A percentile compares a stretch with the other conserved stretches of the same genome.
These are phyloP conservation scores for Pteropus alecto DNA, from an alignment of 2,113 vertebrate species.

Conservation along the genomic window DNA sequence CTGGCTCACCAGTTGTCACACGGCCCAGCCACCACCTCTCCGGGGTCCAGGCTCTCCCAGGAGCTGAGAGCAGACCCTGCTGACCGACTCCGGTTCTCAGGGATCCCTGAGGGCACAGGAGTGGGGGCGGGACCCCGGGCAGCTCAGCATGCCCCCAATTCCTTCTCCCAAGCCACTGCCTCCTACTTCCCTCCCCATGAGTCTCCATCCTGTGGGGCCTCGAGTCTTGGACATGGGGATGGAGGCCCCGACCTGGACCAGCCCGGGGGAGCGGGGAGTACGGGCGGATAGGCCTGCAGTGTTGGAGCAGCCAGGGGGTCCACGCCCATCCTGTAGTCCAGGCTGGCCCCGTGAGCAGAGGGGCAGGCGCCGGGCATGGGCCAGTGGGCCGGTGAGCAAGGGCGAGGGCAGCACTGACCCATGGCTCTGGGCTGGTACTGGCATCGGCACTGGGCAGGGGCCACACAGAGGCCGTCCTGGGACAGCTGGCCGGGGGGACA, in stretches of 20 bases:
- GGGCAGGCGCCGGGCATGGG: background rate
- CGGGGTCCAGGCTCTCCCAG: constrained; percentile 85
- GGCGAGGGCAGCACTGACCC: constrained; percentile 63
- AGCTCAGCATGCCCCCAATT: too few relatives aligned
- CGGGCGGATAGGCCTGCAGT: too few relatives aligned
- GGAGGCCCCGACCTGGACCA: too few relatives aligned
- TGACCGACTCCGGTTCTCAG: constrained; percentile 77
- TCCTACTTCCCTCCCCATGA: background rate
- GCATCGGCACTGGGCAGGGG: constrained; percentile 84
- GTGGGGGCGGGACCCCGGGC: accelerated
- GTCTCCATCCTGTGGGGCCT: background rate
- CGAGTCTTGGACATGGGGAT: background rate
- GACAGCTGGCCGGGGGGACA: constrained; percentile 85
- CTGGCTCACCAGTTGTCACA: constrained; percentile 90
- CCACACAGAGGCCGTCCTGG: constrained; percentile 83
- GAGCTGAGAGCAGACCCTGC: constrained; percentile 76
- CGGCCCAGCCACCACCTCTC: constrained; percentile 82
- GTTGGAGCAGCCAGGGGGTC: too few relatives aligned
- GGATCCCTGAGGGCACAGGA: constrained; percentile 34
- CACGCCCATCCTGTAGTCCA: too few relatives aligned
- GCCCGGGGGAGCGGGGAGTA: too few relatives aligned
- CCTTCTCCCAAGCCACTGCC: too few relatives aligned
- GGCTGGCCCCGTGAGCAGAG: accelerated
- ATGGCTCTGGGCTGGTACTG: constrained; percentile 83
- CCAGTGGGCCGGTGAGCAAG: accelerated